Conservation (phyloP, 2,888 invertebrate genomes). For the Nipponacmea schrenckii region DNA sequence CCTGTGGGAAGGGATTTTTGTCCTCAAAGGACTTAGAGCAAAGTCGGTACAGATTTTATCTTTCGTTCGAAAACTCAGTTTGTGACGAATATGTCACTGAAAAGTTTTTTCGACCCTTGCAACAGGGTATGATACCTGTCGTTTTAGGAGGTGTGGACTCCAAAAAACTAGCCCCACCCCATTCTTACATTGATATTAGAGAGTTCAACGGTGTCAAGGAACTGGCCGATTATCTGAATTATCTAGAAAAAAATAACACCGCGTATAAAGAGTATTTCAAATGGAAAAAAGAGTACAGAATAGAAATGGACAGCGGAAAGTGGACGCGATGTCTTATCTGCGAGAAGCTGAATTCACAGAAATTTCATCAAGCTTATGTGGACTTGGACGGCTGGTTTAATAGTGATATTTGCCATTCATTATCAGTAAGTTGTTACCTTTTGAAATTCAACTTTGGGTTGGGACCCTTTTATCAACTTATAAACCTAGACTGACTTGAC, state of each 20-base stretch:
- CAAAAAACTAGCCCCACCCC: slow-evolving; percentile 9
- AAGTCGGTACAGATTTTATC: slow-evolving; percentile 17
- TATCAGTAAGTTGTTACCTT: background rate
- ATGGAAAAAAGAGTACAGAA: background rate
- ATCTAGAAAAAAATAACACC: slow-evolving; percentile 14
- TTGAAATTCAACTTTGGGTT: too few relatives aligned
- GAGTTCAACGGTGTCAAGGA: slow-evolving; percentile 12
- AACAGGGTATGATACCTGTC: background rate
- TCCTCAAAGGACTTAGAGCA: background rate
- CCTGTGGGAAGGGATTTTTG: background rate
- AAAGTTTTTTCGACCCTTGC: slow-evolving; percentile 1
- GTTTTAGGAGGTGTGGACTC: slow-evolving; percentile 15
- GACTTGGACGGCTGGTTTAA: slow-evolving; percentile 9
- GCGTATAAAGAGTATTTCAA: slow-evolving; percentile 18
- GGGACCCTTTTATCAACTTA: too few relatives aligned
- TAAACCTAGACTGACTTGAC: too few relatives aligned
- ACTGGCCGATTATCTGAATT: slow-evolving; percentile 9
- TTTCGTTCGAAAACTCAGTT: slow-evolving; percentile 15
- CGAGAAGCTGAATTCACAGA: slow-evolving; percentile 2
- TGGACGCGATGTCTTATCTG: too few relatives aligned
- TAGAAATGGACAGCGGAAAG: background rate
- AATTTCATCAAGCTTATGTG: slow-evolving; percentile 9
- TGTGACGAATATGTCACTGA: slow-evolving; percentile 21
- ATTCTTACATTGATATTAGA: slow-evolving; percentile 13
- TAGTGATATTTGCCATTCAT: slow-evolving; percentile 12